Conservation (phyloP, 2,888 invertebrate species). For the Agrochola lychnidis region DNA sequence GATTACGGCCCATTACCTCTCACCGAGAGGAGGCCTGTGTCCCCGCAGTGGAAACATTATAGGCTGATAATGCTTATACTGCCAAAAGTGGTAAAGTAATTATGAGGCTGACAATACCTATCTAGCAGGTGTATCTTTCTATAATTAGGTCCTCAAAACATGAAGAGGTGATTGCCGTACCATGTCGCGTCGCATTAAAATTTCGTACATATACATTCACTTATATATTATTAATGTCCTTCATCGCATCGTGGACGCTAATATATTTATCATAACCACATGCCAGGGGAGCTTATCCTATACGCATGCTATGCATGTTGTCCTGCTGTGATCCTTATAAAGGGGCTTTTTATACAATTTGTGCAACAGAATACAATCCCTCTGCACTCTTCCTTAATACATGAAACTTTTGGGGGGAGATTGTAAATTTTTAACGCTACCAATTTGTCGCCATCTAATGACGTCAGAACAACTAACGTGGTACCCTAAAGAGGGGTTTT, state of each 20-base stretch:
- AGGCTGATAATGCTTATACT: not conserved
- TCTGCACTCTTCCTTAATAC: constrained; percentile 1
- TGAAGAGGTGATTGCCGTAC: constrained; percentile 24
- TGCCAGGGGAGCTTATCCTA: constrained; percentile 29
- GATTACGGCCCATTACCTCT: too few species aligned
- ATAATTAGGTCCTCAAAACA: constrained; percentile 5
- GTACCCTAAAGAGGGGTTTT: constrained; percentile 5
- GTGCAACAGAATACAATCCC: not conserved
- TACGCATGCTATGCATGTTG: constrained; percentile 39
- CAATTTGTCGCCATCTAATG: constrained; percentile 43
- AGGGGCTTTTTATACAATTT: constrained; percentile 1
- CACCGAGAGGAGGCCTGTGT: not conserved
- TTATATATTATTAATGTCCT: constrained; percentile 52
- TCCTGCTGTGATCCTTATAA: constrained; percentile 5
- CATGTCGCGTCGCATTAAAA: constrained; percentile 25
- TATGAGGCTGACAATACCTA: constrained; percentile 10
- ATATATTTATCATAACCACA: constrained; percentile 28
- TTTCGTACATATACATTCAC: constrained; percentile 30
- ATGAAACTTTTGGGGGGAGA: not conserved
- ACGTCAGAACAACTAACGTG: constrained; percentile 25
- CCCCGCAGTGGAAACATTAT: not conserved
- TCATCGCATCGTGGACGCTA: constrained; percentile 50
- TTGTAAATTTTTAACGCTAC: constrained; percentile 1
- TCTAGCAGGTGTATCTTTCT: constrained; percentile 11
- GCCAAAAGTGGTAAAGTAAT: not conserved